Base-by-base conservation (phyloP, 2,888 invertebrate genomes). In the Colostygia pectinataria region DNA sequence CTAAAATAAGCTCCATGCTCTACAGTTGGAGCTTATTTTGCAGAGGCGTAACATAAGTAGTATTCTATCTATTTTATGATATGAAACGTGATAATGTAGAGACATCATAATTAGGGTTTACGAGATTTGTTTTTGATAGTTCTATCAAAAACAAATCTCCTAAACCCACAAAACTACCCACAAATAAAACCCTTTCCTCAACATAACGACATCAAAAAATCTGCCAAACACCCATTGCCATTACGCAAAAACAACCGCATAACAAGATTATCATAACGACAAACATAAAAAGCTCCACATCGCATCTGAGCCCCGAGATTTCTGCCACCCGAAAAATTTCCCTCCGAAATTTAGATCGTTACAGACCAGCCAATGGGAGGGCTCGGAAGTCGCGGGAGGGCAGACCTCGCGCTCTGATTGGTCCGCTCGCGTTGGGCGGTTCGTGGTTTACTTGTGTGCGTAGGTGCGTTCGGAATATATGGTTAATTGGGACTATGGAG, bases 291-390 rank as follows among this genome's bases (percentile, higher is more conserved):
- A 49, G 45, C 51, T 42, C 45, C 42, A 44, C 53, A 42, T 67
- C 66, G 65, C 66, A 58, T 61, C 53, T 37, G 29, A 42, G 43
- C 46, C 70, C 65, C 65, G 75, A 77, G 81, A 80, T 77, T 80
- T 78, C 78, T 85, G 83, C 80, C 82, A 83, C 80, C 86, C 57
- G 73, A 86, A 85, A 87, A 83, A 79, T 83, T 55, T 83, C 80
- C 84, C 82, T 80, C 78, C 80, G 74, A 82, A 78, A 74, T 70
- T 65, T 70, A 77, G 84, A 85, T 86, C 84, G 84, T 85, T 84
- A 83, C 64, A 63, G 55, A 61, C 58, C 65, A 53, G 62, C 88
- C 79, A 88, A 89, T 85, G 61, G 71, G 61, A 61, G 61, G 57
- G 72, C 62, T 52, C 55, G 61, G 59, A 73, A 64, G 59, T 64